Conservation (phyloP, 2,888 invertebrate genomes). For the Calliopum simillimum region DNA sequence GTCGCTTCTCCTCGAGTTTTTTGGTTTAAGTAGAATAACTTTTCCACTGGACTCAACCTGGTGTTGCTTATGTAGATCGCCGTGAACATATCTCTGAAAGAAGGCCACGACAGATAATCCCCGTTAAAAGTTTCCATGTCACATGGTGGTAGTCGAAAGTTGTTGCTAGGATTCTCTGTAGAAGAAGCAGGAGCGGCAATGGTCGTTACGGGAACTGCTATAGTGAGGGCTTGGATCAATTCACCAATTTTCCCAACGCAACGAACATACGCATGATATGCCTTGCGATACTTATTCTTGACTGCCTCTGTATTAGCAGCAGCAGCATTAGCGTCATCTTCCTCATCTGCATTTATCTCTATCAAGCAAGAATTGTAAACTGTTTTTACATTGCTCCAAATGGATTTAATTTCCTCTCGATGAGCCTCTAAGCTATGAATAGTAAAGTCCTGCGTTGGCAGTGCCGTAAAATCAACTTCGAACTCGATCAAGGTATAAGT, state of each 20-base stretch:
- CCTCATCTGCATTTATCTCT: background rate
- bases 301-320: background rate
- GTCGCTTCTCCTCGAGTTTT: constrained; percentile 4
- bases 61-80: background rate
- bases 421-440: background rate
- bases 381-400: background rate
- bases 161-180: background rate
- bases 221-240: background rate
- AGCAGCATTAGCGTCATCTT: background rate
- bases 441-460: background rate
- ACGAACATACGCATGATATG: background rate
- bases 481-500: background rate
- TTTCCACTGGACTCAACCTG: background rate
- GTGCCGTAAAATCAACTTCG: background rate
- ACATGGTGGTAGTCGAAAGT: background rate
- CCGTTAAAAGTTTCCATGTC: background rate
- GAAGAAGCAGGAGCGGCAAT: background rate
- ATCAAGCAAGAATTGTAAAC: background rate
- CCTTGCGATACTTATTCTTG: background rate
- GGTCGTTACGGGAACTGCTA: background rate
- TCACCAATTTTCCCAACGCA: background rate
- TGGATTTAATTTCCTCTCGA: background rate
- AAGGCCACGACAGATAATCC: background rate
- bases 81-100: too few species aligned
- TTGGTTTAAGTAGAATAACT: background rate